Percentiles rank a stretch among this genome's conserved stretches.
Evolutionary conservation across 2,888 invertebrate species (phyloP).

Genomic region (Phengaris arion): DNA sequence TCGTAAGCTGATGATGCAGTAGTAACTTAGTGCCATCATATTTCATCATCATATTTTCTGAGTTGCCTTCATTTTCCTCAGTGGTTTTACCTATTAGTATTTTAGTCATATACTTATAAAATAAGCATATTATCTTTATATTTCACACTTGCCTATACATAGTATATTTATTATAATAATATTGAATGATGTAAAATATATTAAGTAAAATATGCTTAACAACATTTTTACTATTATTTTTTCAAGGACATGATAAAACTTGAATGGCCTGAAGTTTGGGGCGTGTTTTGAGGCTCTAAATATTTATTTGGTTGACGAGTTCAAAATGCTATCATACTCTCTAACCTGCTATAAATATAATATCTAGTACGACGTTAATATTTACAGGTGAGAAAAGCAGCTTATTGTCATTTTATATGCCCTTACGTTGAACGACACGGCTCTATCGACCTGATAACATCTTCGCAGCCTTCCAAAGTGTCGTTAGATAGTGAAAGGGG

Average conservation of each 20-base stretch:
- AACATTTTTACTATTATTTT: neutral
- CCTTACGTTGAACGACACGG: constrained; percentile 23
- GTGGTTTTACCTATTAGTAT: neutral
- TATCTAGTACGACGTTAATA: constrained; percentile 9
- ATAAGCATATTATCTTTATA: no score
- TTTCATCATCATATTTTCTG: no score
- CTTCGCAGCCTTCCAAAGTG: constrained; percentile 44
- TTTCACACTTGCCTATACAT: no score
- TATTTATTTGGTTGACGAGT: constrained; percentile 3
- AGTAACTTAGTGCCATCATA: neutral
- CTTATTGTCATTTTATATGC: constrained; percentile 25
- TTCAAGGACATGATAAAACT: constrained; percentile 3
- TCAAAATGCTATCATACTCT: neutral
- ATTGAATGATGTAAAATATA: no score
- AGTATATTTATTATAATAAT: no score
- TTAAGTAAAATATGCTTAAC: no score
- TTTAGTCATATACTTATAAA: no score
- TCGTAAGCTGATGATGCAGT: neutral
- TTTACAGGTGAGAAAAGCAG: constrained; percentile 23
- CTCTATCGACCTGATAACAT: constrained; percentile 47
- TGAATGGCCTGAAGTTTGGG: neutral
- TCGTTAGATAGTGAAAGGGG: constrained; percentile 58
- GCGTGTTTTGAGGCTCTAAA: constrained; percentile 12
- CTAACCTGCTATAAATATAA: neutral
- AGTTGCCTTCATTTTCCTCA: no score